phyloP scores from a whole-genome alignment of 2,888 invertebrate genomes.

The Hemaris fuciformis region DNA sequence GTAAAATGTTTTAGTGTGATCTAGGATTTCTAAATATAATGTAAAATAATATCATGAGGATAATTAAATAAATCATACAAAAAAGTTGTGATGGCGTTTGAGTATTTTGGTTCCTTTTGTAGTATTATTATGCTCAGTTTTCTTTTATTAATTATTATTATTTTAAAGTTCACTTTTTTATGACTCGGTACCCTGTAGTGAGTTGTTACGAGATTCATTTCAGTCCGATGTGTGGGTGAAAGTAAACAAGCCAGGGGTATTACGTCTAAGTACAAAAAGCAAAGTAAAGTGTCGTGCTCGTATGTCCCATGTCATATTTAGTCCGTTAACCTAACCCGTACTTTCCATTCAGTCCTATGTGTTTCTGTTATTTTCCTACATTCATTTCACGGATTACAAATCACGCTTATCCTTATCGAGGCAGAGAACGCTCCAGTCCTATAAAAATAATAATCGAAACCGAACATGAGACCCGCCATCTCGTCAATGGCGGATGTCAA shows the following conservation, averaged over 20 bases:
- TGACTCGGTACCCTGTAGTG: conserved; percentile 75
- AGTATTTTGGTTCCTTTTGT: conserved; percentile 66
- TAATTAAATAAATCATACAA: conserved; percentile 36
- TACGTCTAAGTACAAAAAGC: conserved; percentile 42
- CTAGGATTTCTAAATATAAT: conserved; percentile 16
- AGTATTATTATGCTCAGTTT: conserved; percentile 59
- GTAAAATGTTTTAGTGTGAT: not conserved
- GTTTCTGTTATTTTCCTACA: conserved; percentile 21
- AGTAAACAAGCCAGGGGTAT: conserved; percentile 43
- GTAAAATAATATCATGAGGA: conserved; percentile 47
- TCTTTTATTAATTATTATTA: conserved; percentile 43
- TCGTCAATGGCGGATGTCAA: conserved; percentile 21
- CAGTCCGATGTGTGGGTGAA: conserved; percentile 44
- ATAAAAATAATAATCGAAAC: conserved; percentile 50
- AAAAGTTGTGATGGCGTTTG: conserved; percentile 69
- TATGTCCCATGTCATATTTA: conserved; percentile 10
- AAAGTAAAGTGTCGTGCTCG: not conserved
- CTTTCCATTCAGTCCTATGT: conserved; percentile 42
- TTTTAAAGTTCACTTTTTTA: conserved; percentile 40
- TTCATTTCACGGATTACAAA: conserved; percentile 50
- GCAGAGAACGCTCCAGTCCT: conserved; percentile 48
- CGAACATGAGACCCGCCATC: conserved; percentile 27
- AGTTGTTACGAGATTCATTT: conserved; percentile 64
- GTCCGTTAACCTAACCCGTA: conserved; percentile 39
- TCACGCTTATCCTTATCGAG: conserved; percentile 32